Conservation (phyloP, 2,113 vertebrate genomes). For the Catharus bicknelli region DNA sequence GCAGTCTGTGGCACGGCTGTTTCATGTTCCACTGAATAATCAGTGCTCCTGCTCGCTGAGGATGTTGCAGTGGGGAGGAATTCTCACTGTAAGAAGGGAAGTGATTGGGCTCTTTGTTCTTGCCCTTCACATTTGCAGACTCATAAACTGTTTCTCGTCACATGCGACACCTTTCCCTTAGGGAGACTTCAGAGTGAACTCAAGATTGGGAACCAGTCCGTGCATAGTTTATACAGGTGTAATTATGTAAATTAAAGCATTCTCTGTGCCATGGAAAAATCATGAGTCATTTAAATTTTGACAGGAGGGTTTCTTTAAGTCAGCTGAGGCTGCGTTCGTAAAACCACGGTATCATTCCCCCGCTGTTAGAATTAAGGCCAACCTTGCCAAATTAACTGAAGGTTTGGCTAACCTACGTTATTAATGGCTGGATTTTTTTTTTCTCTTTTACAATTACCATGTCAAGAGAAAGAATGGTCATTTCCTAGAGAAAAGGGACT, state of each 20-base stretch:
- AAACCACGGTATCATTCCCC: neutral
- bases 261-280: constrained; percentile 28
- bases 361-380: neutral
- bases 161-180: constrained; percentile 55
- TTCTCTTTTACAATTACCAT: neutral
- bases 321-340: constrained; percentile 25
- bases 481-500: neutral
- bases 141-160: constrained; percentile 46
- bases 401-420: neutral
- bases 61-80: neutral
- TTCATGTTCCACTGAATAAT: neutral
- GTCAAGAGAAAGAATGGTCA: neutral
- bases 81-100: neutral
- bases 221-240: constrained; percentile 44
- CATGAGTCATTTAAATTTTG: constrained; percentile 45
- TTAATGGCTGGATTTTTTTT: neutral
- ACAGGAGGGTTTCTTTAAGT: constrained; percentile 46
- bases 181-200: constrained; percentile 57
- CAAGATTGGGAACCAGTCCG: constrained; percentile 36
- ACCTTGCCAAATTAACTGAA: neutral
- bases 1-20: neutral
- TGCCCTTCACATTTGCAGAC: constrained; percentile 31
- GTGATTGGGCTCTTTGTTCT: constrained; percentile 26
- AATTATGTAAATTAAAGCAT: constrained; percentile 60
- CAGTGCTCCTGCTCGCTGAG: neutral